Evolutionary conservation across 2,113 vertebrate species (phyloP).

Genomic region (Chamaea fasciata): DNA sequence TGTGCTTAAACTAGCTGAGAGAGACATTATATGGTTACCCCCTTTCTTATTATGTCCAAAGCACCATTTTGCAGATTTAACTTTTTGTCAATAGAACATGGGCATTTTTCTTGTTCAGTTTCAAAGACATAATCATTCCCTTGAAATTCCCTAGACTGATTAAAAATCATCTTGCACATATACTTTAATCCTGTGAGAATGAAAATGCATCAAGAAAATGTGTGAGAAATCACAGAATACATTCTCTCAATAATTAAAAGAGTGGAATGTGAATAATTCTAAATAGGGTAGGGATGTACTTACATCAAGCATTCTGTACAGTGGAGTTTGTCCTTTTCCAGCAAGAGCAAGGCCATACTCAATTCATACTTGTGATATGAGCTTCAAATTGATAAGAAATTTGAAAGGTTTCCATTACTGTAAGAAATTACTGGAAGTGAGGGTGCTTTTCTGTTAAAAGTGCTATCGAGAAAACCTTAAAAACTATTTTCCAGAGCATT

Average conservation of each 20-base stretch:
- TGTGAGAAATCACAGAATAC: neutral
- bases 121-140: neutral
- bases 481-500: neutral
- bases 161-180: neutral
- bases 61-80: neutral
- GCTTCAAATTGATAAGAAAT: neutral
- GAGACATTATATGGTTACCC: neutral
- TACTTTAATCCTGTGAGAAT: neutral
- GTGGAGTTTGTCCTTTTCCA: neutral
- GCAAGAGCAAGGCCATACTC: neutral
- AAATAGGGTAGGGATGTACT: neutral
- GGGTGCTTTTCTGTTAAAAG: neutral
- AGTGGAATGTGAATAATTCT: neutral
- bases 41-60: neutral
- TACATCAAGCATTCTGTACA: neutral
- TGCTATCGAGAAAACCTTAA: neutral
- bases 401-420: neutral
- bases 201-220: neutral
- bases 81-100: neutral
- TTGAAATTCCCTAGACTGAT: neutral
- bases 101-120: neutral
- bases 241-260: neutral
- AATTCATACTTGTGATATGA: neutral
- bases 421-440: neutral
- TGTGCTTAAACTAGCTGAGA: neutral